phyloP scores from a whole-genome alignment of 2,113 vertebrate species.

The Ictalurus punctatus region DNA sequence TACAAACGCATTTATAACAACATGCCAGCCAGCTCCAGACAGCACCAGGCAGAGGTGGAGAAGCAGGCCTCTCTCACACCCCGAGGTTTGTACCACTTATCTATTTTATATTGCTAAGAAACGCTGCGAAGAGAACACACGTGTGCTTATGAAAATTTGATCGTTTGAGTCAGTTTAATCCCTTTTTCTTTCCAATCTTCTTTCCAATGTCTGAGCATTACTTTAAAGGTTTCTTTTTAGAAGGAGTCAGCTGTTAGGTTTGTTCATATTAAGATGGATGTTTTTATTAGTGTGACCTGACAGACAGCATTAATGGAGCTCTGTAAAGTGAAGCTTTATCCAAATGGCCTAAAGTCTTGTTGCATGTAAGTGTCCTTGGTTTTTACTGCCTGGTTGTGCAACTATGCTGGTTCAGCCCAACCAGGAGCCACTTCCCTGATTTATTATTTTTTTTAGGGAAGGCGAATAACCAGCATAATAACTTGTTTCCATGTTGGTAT shows the following conservation, averaged over 20 bases:
- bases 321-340: background rate
- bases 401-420: background rate
- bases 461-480: background rate
- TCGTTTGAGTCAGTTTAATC: background rate
- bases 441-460: background rate
- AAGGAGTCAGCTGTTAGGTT: background rate
- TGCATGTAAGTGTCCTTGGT: background rate
- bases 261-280: background rate
- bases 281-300: background rate
- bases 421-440: background rate
- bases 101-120: background rate
- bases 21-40: constrained; percentile 78
- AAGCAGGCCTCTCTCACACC: constrained; percentile 85
- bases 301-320: background rate
- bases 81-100: constrained; percentile 75
- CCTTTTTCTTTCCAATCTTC: background rate
- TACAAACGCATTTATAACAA: constrained; percentile 93
- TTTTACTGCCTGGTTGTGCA: background rate
- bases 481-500: background rate
- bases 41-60: constrained; percentile 84
- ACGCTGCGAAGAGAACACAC: background rate
- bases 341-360: background rate
- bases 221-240: background rate
- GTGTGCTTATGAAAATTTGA: background rate
- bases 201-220: background rate